Base-by-base conservation (phyloP, 2,113 vertebrate genomes). In the Laticauda laticaudata region DNA sequence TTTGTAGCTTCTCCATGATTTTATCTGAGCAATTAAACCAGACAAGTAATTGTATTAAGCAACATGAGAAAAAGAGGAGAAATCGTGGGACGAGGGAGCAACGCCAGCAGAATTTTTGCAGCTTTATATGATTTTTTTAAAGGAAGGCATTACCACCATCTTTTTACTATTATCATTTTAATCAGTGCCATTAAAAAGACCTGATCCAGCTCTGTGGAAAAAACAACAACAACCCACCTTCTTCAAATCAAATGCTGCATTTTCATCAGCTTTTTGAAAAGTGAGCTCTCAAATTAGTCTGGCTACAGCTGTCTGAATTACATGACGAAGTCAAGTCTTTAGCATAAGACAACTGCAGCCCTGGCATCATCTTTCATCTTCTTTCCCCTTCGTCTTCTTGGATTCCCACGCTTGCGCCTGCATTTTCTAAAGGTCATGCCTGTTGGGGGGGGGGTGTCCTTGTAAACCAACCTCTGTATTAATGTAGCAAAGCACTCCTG, bases 341-440 rank as follows among this genome's bases (percentile, higher is more conserved):
- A 95, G 91, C 94, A 95, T 91, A 90, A 95, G 93, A 94, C 87
- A 94, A 93, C 94, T 95, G 93, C 1, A 0, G 93, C 90, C 91
- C 9, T 0, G 0, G 95, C 91, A 94, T 97, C 95, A 94, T 95
- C 95, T 97, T 97, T 96, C 96, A 95, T 96, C 94, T 96, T 90
- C 57, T 91, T 75, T 92, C 23, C 48, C 93, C 94, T 20, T 55
- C 92, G 94, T 26, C 86, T 61, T 92, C 75, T 94, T 86, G 61
- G 96, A 96, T 95, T 96, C 89, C 95, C 91, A 43, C 91, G 89
- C 88, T 94, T 94, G 75, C 7, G 90, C 93, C 91, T 94, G 96
- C 64, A 39, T 97, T 97, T 97, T 96, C 95, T 94, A 97, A 96
- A 97, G 95, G 97, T 96, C 91, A 94, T 95, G 96, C 96, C 97